A percentile compares a stretch with the other conserved stretches of the same genome.
These are phyloP conservation scores for Sebastiscus albofasciatus DNA, from an alignment of 2,797 vertebrate genomes.

Conservation along the genomic window DNA sequence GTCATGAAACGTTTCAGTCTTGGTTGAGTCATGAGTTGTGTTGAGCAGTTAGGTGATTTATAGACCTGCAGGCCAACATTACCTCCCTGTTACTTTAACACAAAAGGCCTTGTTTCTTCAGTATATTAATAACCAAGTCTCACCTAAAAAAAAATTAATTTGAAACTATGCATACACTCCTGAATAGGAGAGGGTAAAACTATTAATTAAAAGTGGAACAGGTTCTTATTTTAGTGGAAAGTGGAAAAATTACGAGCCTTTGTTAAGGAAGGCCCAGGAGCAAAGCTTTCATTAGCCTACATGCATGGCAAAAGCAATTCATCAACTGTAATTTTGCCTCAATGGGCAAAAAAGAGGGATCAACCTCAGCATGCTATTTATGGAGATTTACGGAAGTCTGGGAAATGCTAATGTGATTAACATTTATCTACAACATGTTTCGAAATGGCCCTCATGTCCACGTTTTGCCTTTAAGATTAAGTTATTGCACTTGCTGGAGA, in stretches of 20 bases:
- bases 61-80: conserved; percentile 74
- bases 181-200: conserved; percentile 82
- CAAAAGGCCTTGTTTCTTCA: conserved; percentile 77
- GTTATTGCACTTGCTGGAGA: conserved; percentile 71
- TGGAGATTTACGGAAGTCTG: conserved; percentile 88
- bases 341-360: conserved; percentile 86
- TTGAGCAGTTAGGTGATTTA: conserved; percentile 60
- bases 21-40: conserved; percentile 55
- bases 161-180: conserved; percentile 78
- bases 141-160: conserved; percentile 84
- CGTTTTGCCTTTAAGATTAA: conserved; percentile 82
- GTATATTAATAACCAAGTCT: conserved; percentile 78
- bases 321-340: conserved; percentile 87
- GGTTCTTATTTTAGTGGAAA: conserved; percentile 87
- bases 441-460: conserved; percentile 84
- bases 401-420: conserved; percentile 89
- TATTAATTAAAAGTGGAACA: conserved; percentile 90
- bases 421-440: conserved; percentile 89
- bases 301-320: conserved; percentile 88
- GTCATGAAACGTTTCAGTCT: conserved; percentile 38
- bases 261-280: conserved; percentile 88
- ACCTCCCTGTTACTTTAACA: conserved; percentile 74
- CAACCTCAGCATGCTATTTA: conserved; percentile 88
- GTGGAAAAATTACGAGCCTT: conserved; percentile 84
- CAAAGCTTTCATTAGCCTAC: conserved; percentile 88